Base-by-base conservation (phyloP, 2,113 vertebrate species). In the Blennius ocellaris region DNA sequence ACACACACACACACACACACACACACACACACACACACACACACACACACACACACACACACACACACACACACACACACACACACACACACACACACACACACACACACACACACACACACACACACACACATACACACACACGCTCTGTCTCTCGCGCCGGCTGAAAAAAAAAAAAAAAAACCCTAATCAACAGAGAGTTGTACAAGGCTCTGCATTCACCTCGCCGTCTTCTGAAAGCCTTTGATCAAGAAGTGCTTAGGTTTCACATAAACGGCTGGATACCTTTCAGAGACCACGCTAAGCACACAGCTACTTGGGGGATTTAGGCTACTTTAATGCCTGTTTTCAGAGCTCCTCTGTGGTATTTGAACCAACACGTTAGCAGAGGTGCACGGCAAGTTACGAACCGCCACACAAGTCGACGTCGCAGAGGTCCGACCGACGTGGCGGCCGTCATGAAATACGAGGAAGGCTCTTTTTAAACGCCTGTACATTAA, bases 191-290 rank as follows among this genome's bases (percentile, higher is more conserved):
- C 87, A 87, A 82, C 36, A 53, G 83, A 83, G 83, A 89, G 76
- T 80, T 80, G 49, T 83, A 86, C 86, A 79, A 90, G 73, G 80
- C 80, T 85, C 50, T 75, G 83, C 80, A 47, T 87, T 90, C 86
- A 87, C 83, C 83, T 84, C 63, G 49, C 80, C 70, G 83, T 86
- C 77, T 78, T 57, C 39, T 73, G 62, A 88, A 88, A 90, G 80
- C 84, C 90, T 92, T 92, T 92, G 91, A 92, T 92, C 87, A 92
- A 83, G 86, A 86, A 82, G 84, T 77, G 87, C 91, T 92, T 90
- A 66, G 85, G 87, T 89, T 91, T 89, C 89, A 85, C 82, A 87
- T 86, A 85, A 91, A 90, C 50, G 89, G 57, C 69, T 88, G 84
- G 91, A 82, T 87, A 85, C 87, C 88, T 91, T 89, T 90, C 88